A percentile compares a stretch with the other conserved stretches of the same genome.
Evolutionary conservation across 2,113 vertebrate species (phyloP).

Genomic region (Seriola quinqueradiata): DNA sequence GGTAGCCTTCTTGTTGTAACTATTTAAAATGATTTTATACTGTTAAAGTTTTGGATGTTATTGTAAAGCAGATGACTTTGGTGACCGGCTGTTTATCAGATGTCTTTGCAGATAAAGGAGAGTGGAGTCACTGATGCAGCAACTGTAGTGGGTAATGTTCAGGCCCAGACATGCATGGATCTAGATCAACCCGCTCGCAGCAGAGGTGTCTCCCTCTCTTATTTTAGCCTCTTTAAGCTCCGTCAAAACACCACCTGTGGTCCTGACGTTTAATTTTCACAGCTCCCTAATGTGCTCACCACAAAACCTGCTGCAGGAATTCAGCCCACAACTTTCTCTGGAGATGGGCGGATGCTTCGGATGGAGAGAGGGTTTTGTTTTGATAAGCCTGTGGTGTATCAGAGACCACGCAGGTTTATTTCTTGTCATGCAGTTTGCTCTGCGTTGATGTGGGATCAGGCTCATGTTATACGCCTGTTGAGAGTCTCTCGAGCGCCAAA

Average conservation of each 20-base stretch:
- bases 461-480: neutral
- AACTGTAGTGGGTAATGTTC: neutral
- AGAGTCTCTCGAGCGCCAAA: neutral
- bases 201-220: neutral
- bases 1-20: no score
- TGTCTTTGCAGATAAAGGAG: neutral
- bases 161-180: neutral
- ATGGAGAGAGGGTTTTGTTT: constrained; percentile 8
- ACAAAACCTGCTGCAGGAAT: constrained; percentile 41
- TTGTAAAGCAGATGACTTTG: no score
- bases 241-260: neutral
- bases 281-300: constrained; percentile 37
- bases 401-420: constrained; percentile 5
- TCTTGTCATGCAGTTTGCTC: neutral
- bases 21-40: no score
- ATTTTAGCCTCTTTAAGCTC: neutral
- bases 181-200: constrained; percentile 3
- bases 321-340: constrained; percentile 28
- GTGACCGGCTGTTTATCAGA: neutral
- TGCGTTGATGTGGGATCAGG: neutral
- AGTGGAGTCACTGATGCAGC: neutral
- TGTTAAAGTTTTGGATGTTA: no score
- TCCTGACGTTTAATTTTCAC: constrained; percentile 40
- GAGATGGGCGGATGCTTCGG: constrained; percentile 1
- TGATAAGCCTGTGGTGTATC: neutral